A percentile compares a stretch with the other conserved stretches of the same genome.
Conservation (phyloP, 2,888 invertebrate species). For the Fabriciana adippe region DNA sequence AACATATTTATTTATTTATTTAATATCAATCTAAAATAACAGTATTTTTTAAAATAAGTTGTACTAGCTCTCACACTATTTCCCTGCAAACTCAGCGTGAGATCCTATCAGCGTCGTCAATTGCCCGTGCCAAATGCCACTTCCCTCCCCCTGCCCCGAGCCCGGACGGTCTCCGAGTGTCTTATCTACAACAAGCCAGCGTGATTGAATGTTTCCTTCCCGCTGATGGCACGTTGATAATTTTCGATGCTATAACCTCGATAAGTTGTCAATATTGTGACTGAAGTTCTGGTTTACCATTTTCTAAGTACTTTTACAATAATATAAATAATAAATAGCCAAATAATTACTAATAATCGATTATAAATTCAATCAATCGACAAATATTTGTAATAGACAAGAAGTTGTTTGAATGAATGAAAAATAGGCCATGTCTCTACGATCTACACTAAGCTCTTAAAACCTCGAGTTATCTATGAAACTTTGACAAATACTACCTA, state of each 20-base stretch:
- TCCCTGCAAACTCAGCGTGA: constrained; percentile 76
- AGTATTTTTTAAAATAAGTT: neutral
- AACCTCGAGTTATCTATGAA: no score
- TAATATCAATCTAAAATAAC: no score
- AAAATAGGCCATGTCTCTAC: no score
- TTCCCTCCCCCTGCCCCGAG: constrained; percentile 52
- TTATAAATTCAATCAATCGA: no score
- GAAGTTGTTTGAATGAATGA: no score
- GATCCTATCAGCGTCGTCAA: constrained; percentile 82
- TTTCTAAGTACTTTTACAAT: neutral
- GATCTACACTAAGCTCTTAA: no score
- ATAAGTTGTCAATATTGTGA: constrained; percentile 23
- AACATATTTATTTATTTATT: no score
- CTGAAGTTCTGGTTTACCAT: neutral
- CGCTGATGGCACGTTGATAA: constrained; percentile 70
- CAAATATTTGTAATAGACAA: no score
- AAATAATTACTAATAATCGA: no score
- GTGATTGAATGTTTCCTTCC: constrained; percentile 79
- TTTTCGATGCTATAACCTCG: constrained; percentile 51
- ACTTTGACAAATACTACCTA: no score
- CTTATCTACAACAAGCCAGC: constrained; percentile 66
- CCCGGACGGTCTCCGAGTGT: constrained; percentile 46
- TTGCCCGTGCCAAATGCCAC: constrained; percentile 83
- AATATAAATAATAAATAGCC: neutral
- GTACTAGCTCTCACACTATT: constrained; percentile 50